Percentiles rank a stretch among this genome's conserved stretches.
phyloP scores from a whole-genome alignment of 1,140 invertebrate species.

The Anagrus nilaparvatae region DNA sequence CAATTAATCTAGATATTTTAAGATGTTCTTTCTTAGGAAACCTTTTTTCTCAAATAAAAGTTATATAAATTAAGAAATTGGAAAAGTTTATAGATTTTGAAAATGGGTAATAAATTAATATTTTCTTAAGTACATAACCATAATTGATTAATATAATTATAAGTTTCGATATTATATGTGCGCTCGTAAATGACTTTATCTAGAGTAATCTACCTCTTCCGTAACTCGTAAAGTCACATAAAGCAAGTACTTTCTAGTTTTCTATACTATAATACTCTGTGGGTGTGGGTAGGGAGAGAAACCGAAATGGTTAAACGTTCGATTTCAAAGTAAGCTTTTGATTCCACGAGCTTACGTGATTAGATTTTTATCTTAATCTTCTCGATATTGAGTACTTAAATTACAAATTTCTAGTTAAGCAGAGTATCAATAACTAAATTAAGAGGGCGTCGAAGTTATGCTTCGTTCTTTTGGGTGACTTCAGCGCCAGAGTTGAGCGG shows the following conservation, averaged over 20 bases:
- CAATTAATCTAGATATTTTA: too few species aligned
- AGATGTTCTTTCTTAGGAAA: too few species aligned
- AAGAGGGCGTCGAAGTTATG: background rate
- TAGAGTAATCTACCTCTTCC: background rate
- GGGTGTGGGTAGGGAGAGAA: background rate
- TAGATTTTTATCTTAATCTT: constrained; percentile 8
- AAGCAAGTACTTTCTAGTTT: background rate
- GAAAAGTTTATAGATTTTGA: too few species aligned
- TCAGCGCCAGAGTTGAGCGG: too few species aligned
- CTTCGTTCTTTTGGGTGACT: too few species aligned
- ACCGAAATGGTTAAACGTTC: constrained; percentile 4
- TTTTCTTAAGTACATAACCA: too few species aligned
- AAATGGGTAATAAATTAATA: too few species aligned
- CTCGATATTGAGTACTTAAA: background rate
- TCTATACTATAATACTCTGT: too few species aligned
- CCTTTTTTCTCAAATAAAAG: too few species aligned
- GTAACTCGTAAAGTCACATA: background rate
- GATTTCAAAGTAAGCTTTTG: constrained; percentile 7
- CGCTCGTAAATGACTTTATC: background rate
- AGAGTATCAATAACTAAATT: background rate
- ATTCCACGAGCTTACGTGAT: constrained; percentile 9
- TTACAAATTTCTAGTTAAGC: constrained; percentile 1
- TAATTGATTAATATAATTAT: too few species aligned
- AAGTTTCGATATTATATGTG: too few species aligned
- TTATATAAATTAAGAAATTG: too few species aligned